Percentiles rank a stretch among this genome's conserved stretches.
Conservation (phyloP, 2,113 vertebrate species). For the Malurus melanocephalus region DNA sequence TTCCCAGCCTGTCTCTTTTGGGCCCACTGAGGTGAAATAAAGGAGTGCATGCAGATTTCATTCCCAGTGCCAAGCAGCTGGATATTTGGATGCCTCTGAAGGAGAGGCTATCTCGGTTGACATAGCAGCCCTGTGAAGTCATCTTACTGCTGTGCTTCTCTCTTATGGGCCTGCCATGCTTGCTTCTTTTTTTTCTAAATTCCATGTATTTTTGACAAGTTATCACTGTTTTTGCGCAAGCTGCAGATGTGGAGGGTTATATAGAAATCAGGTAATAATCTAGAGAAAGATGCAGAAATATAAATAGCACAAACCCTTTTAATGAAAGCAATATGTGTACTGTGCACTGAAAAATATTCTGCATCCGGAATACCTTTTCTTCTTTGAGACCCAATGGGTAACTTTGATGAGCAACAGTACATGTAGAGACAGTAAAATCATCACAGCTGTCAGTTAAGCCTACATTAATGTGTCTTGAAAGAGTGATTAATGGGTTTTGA, state of each 20-base stretch:
- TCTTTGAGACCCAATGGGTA: neutral
- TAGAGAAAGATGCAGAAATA: neutral
- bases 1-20: neutral
- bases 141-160: neutral
- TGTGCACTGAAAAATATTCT: neutral
- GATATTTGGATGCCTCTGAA: neutral
- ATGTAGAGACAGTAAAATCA: conserved; percentile 43
- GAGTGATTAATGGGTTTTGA: conserved; percentile 82
- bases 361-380: neutral
- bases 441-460: conserved; percentile 74
- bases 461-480: conserved; percentile 69
- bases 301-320: neutral
- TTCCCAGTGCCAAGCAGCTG: neutral
- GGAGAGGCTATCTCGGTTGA: neutral
- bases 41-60: neutral
- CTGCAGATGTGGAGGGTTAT: neutral
- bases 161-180: neutral
- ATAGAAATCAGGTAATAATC: neutral
- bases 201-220: neutral
- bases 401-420: conserved; percentile 17
- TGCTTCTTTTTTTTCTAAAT: neutral
- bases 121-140: neutral
- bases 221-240: neutral
- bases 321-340: neutral
- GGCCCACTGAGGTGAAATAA: neutral